These are phyloP conservation scores for Acanthiza pusilla DNA, from an alignment of 2,797 vertebrate species.

Conservation along the genomic window DNA sequence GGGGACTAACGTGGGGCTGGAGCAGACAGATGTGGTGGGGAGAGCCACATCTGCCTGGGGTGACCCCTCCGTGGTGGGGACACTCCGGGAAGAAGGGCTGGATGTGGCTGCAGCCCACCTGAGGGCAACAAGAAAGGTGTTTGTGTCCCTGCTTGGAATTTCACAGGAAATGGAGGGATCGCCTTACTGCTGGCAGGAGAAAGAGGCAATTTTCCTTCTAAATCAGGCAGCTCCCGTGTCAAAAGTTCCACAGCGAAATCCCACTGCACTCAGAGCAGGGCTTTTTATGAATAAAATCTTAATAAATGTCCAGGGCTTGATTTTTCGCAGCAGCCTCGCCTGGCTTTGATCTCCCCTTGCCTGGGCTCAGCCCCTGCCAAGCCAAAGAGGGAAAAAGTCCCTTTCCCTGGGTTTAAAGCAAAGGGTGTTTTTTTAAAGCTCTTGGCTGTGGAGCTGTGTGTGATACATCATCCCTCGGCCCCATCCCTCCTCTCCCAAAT, in stretches of 20 bases:
- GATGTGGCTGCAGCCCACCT: not conserved
- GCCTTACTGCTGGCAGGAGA: constrained; percentile 14
- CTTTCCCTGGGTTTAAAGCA: constrained; percentile 10
- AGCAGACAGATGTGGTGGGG: not conserved
- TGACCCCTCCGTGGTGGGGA: not conserved
- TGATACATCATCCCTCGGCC: constrained; percentile 23
- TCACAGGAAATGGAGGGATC: constrained; percentile 28
- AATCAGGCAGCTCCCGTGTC: constrained; percentile 33
- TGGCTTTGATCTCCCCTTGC: constrained; percentile 55
- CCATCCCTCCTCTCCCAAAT: not conserved
- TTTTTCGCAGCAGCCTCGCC: constrained; percentile 17
- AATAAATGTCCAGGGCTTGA: constrained; percentile 34
- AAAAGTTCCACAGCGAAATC: constrained; percentile 46
- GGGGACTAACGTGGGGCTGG: not conserved
- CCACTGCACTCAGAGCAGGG: not conserved
- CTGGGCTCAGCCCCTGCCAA: constrained; percentile 49
- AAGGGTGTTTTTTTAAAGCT: not conserved
- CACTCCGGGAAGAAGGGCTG: not conserved
- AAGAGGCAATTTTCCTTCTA: constrained; percentile 26
- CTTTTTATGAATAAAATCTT: constrained; percentile 52
- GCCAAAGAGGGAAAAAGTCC: constrained; percentile 10
- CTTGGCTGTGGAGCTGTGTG: constrained; percentile 14
- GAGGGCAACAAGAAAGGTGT: constrained; percentile 10
- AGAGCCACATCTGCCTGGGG: not conserved
- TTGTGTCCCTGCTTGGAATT: not conserved